These are phyloP conservation scores for Aphidius colemani DNA, from an alignment of 2,888 invertebrate genomes.

Conservation along the genomic window DNA sequence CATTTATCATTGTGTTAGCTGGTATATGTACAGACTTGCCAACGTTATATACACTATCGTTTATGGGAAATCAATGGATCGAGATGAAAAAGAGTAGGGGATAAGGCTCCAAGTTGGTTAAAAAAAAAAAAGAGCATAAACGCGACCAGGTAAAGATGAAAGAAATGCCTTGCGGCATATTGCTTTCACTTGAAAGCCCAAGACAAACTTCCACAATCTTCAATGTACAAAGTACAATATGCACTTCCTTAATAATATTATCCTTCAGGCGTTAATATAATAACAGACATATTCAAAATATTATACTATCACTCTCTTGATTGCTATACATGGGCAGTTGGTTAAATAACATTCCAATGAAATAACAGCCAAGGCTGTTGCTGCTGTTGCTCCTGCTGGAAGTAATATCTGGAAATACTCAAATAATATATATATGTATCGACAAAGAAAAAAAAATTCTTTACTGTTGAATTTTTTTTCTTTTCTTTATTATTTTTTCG, in stretches of 20 bases:
- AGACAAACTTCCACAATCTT: conserved; percentile 15
- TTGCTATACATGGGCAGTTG: conserved; percentile 15
- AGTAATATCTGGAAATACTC: conserved; percentile 14
- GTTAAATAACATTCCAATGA: not conserved
- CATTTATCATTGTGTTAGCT: not conserved
- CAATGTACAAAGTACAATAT: conserved; percentile 1
- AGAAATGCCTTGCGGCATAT: conserved; percentile 6
- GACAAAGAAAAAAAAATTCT: conserved; percentile 1
- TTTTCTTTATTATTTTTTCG: too few species aligned
- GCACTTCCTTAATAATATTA: conserved; percentile 13
- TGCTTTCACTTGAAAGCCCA: conserved; percentile 17
- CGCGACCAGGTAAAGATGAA: conserved; percentile 20
- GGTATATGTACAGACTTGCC: not conserved
- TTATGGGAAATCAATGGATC: conserved; percentile 19
- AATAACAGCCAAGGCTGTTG: not conserved
- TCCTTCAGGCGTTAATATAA: not conserved
- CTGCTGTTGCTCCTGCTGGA: not conserved
- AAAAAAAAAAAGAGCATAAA: conserved; percentile 23
- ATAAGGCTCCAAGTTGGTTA: not conserved
- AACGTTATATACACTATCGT: conserved; percentile 2
- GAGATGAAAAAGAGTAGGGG: conserved; percentile 6
- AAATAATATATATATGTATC: not conserved
- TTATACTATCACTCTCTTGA: conserved; percentile 45
- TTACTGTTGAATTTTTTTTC: too few species aligned
- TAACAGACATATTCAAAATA: conserved; percentile 6